phyloP scores from a whole-genome alignment of 2,113 vertebrate genomes.

The Solea solea region DNA sequence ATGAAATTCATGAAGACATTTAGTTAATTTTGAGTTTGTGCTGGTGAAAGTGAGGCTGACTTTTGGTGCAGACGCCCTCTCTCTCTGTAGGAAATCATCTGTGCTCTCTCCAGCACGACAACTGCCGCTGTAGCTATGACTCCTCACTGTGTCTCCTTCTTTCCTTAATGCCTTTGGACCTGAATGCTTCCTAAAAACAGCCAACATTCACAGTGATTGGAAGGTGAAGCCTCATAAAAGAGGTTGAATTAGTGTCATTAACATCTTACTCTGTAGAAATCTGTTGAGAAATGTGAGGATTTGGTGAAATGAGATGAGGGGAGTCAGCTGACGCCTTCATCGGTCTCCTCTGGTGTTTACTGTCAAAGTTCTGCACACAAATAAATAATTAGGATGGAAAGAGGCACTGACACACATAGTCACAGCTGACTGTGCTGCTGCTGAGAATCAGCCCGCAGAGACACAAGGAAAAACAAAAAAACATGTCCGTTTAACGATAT shows the following conservation, averaged over 20 bases:
- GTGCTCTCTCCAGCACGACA: slow-evolving; percentile 33
- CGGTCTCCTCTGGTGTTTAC: slow-evolving; percentile 29
- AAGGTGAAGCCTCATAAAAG: not conserved
- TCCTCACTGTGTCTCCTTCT: slow-evolving; percentile 18
- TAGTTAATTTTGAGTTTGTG: not conserved
- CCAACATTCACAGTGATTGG: slow-evolving; percentile 10
- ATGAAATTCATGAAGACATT: not conserved
- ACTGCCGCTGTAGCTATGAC: slow-evolving; percentile 48
- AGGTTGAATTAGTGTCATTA: not conserved
- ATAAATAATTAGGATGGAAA: not conserved
- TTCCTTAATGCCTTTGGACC: slow-evolving; percentile 27
- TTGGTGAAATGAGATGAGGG: slow-evolving; percentile 25
- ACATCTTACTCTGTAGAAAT: slow-evolving; percentile 43
- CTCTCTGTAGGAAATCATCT: slow-evolving; percentile 16
- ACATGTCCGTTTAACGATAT: too few species aligned
- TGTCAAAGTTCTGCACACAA: slow-evolving; percentile 28
- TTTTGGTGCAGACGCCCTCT: slow-evolving; percentile 46
- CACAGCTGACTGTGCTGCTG: too few species aligned
- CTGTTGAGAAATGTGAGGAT: slow-evolving; percentile 19
- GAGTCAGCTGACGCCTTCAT: slow-evolving; percentile 27
- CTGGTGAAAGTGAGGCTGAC: slow-evolving; percentile 29
- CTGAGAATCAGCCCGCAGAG: too few species aligned
- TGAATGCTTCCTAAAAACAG: slow-evolving; percentile 43
- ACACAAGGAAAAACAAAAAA: too few species aligned
- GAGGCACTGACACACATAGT: too few species aligned